Base-by-base conservation (phyloP, 2,888 invertebrate genomes). In the Timema cristinae region DNA sequence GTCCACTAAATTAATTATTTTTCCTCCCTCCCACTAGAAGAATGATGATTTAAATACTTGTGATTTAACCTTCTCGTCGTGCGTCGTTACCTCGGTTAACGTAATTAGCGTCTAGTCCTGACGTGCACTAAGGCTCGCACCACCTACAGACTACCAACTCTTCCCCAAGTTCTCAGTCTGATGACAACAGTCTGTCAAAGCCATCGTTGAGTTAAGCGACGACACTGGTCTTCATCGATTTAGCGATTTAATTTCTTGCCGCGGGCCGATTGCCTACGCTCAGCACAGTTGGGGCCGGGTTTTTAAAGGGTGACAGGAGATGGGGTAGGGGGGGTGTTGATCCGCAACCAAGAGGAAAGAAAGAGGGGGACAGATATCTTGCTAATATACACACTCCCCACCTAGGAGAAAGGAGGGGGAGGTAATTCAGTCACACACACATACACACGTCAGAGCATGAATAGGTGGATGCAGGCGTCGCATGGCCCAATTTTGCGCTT, bases 401-500 rank as follows among this genome's bases (percentile, higher is more conserved):
- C 71, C 71, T 67, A 71, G 51, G 54, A 32, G 32, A 32, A 32
- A 32, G 16, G 9, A 54, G 59, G 47, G 67, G 67, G 54, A 66
- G 56, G 66, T 71, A 66, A 71, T 66, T 50, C 52, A 49, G 48
- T 15, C 70, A 10, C 32, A 48, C 54, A 68, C 47, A 50, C 51
- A 71, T 67, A 71, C 66, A 71, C 71, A 71, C 67, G 71, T 67
- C 71, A 61, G 67, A 67, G 51, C 56, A 50, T 68, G 71, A 71
- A 71, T 71, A 50, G 71, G 66, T 56, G 47, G 66, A n/a, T 56
- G 56, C 50, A 69, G 67, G 49, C 68, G 67, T 61, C 67, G 71
- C 56, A 67, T 61, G 71, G 50, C 50, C 67, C 68, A 71, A 71
- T 71, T 71, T 71, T 71, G 71, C 71, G 71, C 71, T 71, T 61